Evolutionary conservation across 1,140 invertebrate genomes (phyloP).

Genomic region (Drosophila mauritiana): DNA sequence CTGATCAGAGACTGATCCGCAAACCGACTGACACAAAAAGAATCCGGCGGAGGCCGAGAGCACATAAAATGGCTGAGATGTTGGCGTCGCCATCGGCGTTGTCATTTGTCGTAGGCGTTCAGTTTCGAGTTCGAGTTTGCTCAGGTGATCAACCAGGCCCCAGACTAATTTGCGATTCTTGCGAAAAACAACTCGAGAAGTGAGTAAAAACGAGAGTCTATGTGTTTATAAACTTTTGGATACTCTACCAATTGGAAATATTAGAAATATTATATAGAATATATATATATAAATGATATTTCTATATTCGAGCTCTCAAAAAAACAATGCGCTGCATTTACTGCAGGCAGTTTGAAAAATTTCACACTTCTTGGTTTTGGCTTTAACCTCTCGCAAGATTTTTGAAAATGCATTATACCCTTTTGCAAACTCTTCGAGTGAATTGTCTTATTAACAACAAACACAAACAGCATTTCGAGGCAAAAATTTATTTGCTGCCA

Average conservation of each 20-base stretch:
- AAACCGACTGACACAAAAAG: constrained; percentile 60
- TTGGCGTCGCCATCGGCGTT: constrained; percentile 42
- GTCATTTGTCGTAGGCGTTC: constrained; percentile 64
- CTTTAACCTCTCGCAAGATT: not conserved
- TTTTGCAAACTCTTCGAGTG: constrained; percentile 1
- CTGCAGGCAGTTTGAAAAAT: too few species aligned
- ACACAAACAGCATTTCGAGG: constrained; percentile 60
- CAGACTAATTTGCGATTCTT: constrained; percentile 81
- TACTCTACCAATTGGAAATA: not conserved
- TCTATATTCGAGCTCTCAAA: not conserved
- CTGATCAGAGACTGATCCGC: constrained; percentile 44
- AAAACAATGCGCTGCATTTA: too few species aligned
- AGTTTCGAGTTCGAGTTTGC: constrained; percentile 48
- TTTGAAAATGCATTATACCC: not conserved
- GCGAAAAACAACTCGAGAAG: constrained; percentile 55
- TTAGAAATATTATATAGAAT: too few species aligned
- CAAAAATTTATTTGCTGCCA: constrained; percentile 66
- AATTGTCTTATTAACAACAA: constrained; percentile 45
- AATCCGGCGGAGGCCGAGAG: constrained; percentile 44
- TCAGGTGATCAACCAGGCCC: constrained; percentile 53
- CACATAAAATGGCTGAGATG: constrained; percentile 18
- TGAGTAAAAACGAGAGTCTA: not conserved
- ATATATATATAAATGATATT: too few species aligned
- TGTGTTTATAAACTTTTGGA: not conserved
- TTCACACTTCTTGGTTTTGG: too few species aligned